Percentiles rank a stretch among this genome's conserved stretches.
Conservation (phyloP, 2,888 invertebrate genomes). For the Muscina levida region DNA sequence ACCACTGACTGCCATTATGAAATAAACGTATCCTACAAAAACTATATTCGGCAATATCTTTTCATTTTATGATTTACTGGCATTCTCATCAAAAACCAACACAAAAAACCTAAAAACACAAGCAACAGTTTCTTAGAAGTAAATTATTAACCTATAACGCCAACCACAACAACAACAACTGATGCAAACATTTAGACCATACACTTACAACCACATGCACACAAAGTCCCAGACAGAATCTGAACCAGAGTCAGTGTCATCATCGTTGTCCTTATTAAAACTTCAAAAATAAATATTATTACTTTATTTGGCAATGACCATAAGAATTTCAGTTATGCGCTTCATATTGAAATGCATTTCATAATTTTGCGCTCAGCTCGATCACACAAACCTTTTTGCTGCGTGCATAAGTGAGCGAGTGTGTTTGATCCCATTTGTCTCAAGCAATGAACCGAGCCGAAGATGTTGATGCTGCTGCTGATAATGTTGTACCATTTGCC, state of each 20-base stretch:
- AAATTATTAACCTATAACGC: not conserved
- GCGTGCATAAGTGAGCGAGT: slow-evolving; percentile 1
- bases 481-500: slow-evolving; percentile 34
- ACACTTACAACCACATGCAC: too few relatives aligned
- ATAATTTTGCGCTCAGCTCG: slow-evolving; percentile 75
- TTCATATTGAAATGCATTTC: slow-evolving; percentile 80
- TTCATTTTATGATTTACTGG: too few relatives aligned
- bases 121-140: too few relatives aligned
- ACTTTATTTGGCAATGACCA: slow-evolving; percentile 62
- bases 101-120: too few relatives aligned
- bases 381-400: slow-evolving; percentile 50
- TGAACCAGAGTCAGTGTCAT: not conserved
- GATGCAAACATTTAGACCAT: not conserved
- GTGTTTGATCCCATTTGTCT: slow-evolving; percentile 62
- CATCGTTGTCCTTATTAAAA: slow-evolving; percentile 41
- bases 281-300: slow-evolving; percentile 51
- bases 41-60: too few relatives aligned
- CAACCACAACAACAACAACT: not conserved
- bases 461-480: slow-evolving; percentile 42
- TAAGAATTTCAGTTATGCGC: slow-evolving; percentile 73
- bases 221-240: not conserved
- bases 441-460: slow-evolving; percentile 39
- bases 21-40: too few relatives aligned
- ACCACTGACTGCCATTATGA: too few relatives aligned
- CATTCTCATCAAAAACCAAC: too few relatives aligned